Conservation (phyloP, 2,113 vertebrate genomes). For the Myotis brandtii region DNA sequence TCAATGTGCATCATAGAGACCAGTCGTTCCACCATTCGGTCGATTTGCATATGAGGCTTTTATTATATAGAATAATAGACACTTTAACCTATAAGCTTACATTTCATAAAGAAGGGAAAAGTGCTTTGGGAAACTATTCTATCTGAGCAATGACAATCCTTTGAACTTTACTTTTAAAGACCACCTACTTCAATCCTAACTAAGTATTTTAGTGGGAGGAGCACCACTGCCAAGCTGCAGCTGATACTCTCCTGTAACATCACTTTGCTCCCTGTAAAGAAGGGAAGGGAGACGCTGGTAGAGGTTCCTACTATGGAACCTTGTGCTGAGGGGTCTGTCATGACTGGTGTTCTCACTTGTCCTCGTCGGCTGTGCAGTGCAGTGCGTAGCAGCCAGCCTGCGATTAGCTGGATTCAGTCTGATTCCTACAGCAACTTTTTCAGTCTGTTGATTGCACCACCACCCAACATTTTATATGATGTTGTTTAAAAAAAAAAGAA, state of each 20-base stretch:
- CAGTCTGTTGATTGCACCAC: background rate
- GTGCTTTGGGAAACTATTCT: background rate
- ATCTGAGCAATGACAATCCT: background rate
- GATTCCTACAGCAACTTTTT: background rate
- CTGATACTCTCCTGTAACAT: background rate
- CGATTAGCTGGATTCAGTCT: background rate
- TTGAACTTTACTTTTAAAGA: background rate
- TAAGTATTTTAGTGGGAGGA: background rate
- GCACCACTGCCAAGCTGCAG: background rate
- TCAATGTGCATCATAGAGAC: too few relatives aligned
- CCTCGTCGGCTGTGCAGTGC: rapidly evolving
- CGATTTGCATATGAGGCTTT: too few relatives aligned
- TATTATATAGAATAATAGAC: background rate
- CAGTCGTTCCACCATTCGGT: rapidly evolving
- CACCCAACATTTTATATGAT: background rate
- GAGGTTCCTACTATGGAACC: background rate
- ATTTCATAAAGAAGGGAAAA: constrained; percentile 13
- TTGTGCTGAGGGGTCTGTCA: background rate
- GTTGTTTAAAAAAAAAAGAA: background rate
- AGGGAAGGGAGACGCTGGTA: background rate
- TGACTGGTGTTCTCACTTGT: background rate
- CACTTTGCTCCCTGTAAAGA: background rate
- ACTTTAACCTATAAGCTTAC: background rate
- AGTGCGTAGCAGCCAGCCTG: background rate
- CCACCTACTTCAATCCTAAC: background rate